Evolutionary conservation across 2,888 invertebrate genomes (phyloP).

Genomic region (Glomeris marginata): DNA sequence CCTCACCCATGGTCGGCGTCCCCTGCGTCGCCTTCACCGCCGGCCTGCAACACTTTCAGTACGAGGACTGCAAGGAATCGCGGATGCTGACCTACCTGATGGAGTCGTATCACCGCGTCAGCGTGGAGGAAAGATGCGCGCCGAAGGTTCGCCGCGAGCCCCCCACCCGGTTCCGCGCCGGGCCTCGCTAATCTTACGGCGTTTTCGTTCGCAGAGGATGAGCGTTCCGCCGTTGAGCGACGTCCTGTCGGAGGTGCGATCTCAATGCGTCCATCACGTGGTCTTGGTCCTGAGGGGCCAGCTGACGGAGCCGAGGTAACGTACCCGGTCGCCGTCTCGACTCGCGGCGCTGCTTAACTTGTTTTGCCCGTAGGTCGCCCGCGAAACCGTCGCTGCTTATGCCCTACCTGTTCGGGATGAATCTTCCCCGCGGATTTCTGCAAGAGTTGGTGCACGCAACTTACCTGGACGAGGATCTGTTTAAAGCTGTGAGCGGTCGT

Average conservation of each 20-base stretch:
- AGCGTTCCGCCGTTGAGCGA: conserved; percentile 57
- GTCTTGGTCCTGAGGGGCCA: conserved; percentile 41
- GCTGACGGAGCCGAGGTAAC: conserved; percentile 25
- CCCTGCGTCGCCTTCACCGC: conserved; percentile 8
- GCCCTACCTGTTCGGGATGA: conserved; percentile 50
- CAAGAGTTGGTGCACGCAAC: conserved; percentile 46
- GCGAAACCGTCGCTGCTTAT: conserved; percentile 44
- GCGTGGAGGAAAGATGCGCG: conserved; percentile 55
- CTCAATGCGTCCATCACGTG: conserved; percentile 45
- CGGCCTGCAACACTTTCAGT: conserved; percentile 17
- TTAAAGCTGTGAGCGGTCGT: conserved; percentile 34
- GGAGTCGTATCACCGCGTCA: conserved; percentile 53
- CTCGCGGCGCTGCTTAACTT: not conserved
- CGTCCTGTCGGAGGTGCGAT: conserved; percentile 39
- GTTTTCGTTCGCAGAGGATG: conserved; percentile 38
- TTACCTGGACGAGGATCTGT: conserved; percentile 42
- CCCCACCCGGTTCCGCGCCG: not conserved
- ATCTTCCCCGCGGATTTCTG: conserved; percentile 56
- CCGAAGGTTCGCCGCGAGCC: conserved; percentile 42
- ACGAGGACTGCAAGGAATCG: conserved; percentile 24
- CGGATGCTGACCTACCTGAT: conserved; percentile 37
- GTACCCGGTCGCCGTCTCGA: conserved; percentile 5
- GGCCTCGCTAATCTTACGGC: not conserved
- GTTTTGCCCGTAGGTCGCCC: conserved; percentile 20
- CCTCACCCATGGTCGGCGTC: conserved; percentile 14